Percentiles rank a stretch among this genome's conserved stretches.
These are phyloP conservation scores for Sarcophaga peregrina DNA, from an alignment of 1,140 invertebrate species.

Conservation along the genomic window DNA sequence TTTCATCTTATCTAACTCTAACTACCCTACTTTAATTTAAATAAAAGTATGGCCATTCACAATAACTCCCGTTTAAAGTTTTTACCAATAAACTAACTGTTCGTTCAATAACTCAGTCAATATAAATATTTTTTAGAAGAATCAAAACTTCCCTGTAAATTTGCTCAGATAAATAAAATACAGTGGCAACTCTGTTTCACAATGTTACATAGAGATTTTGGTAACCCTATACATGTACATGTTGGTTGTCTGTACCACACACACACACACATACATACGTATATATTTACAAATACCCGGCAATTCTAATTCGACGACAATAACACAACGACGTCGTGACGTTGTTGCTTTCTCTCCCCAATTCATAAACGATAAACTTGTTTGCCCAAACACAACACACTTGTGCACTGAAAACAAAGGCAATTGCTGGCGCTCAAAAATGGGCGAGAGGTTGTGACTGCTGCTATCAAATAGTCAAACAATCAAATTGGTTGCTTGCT, in stretches of 20 bases:
- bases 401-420: neutral
- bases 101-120: too few species aligned
- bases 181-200: too few species aligned
- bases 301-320: neutral
- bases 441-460: too few species aligned
- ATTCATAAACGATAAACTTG: neutral
- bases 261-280: neutral
- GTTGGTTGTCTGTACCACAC: neutral
- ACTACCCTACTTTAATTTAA: too few species aligned
- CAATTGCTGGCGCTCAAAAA: neutral
- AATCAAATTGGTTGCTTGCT: neutral
- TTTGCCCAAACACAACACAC: slow-evolving; percentile 25
- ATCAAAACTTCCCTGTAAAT: too few species aligned
- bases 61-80: too few species aligned
- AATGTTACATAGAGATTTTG: neutral
- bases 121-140: too few species aligned
- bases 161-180: too few species aligned
- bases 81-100: too few species aligned
- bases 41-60: too few species aligned
- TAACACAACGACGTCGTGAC: neutral
- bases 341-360: slow-evolving; percentile 11
- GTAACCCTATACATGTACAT: neutral
- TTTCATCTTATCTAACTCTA: too few species aligned
- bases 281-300: slow-evolving; percentile 9
- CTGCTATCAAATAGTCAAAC: neutral